Evolutionary conservation across 1,140 invertebrate species (phyloP).

Genomic region (Trichonephila clavata): DNA sequence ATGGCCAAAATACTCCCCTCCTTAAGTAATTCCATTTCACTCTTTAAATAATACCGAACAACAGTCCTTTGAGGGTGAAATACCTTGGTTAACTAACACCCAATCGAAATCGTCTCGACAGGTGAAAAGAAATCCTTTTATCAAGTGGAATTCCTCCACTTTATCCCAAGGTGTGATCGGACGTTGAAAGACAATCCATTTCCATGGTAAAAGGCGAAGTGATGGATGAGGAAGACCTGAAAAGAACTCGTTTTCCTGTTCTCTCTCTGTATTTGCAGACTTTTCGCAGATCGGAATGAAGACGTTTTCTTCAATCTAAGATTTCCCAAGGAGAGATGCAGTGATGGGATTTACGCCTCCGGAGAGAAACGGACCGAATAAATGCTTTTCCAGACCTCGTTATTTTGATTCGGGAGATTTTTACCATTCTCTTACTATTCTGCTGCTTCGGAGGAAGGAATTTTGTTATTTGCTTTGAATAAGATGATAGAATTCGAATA

Average conservation of each 20-base stretch:
- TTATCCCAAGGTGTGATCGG: constrained; percentile 15
- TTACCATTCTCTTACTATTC: not conserved
- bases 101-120: not conserved
- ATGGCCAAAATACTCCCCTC: not conserved
- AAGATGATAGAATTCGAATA: too few relatives aligned
- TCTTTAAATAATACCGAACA: not conserved
- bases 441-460: not conserved
- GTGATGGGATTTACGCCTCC: not conserved
- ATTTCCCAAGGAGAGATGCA: not conserved
- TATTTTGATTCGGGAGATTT: not conserved
- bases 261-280: not conserved
- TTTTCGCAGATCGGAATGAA: constrained; percentile 21
- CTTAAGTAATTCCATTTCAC: not conserved
- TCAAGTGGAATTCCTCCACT: constrained; percentile 38
- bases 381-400: not conserved
- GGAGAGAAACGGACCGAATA: not conserved
- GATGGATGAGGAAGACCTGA: constrained; percentile 42
- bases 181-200: constrained; percentile 54
- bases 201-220: constrained; percentile 50
- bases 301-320: constrained; percentile 17
- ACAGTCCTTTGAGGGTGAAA: not conserved
- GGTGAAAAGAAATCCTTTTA: constrained; percentile 21
- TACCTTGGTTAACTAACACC: not conserved
- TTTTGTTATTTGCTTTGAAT: not conserved
- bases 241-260: constrained; percentile 57